Evolutionary conservation across 2,113 vertebrate species (phyloP).

Genomic region (Chlamydotis undulata): DNA sequence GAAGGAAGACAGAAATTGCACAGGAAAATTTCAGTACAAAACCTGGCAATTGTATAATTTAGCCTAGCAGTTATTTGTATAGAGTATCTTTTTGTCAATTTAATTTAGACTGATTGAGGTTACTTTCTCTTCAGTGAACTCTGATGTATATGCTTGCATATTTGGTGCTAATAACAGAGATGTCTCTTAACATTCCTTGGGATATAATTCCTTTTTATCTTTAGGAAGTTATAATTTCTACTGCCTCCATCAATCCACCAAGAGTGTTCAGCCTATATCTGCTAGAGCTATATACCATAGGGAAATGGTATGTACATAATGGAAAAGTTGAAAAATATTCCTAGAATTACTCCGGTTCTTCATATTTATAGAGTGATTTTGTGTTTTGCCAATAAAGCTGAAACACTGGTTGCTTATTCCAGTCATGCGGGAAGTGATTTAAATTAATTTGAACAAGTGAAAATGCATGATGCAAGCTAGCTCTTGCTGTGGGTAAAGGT

Average conservation of each 20-base stretch:
- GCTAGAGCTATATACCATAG: neutral
- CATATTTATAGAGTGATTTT: neutral
- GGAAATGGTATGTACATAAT: neutral
- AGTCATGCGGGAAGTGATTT: neutral
- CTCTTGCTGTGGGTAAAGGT: neutral
- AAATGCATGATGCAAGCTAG: neutral
- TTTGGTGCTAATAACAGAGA: neutral
- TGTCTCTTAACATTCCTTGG: neutral
- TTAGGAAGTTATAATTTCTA: conserved; percentile 39
- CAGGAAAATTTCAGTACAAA: neutral
- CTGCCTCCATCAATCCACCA: conserved; percentile 23
- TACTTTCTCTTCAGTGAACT: neutral
- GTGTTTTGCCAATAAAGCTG: neutral
- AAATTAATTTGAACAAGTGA: neutral
- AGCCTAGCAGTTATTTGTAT: neutral
- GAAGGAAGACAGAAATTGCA: neutral
- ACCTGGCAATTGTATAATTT: neutral
- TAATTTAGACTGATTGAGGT: neutral
- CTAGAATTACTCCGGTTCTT: neutral
- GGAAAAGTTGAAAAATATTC: conserved; percentile 18
- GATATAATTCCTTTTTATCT: conserved; percentile 31
- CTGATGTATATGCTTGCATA: neutral
- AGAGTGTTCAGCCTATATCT: neutral
- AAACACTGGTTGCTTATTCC: neutral
- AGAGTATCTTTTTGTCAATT: neutral